These are phyloP conservation scores for Neotragus moschatus DNA, from an alignment of 2,113 vertebrate species.

Conservation along the genomic window DNA sequence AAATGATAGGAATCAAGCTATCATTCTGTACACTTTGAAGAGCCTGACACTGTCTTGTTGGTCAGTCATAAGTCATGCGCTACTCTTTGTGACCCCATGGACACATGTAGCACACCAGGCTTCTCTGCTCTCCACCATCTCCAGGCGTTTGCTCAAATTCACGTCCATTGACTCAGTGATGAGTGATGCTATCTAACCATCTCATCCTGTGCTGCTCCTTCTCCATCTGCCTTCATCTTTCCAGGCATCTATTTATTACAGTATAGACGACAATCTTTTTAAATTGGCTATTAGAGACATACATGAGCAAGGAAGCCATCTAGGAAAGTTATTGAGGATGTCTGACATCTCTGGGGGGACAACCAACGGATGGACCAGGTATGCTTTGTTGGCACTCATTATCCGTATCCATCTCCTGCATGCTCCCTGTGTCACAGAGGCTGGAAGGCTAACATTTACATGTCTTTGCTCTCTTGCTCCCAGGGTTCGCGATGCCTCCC, in stretches of 20 bases:
- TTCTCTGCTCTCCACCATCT: not conserved
- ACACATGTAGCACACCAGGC: not conserved
- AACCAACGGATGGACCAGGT: not conserved
- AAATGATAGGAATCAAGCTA: not conserved
- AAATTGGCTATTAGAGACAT: not conserved
- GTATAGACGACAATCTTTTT: not conserved
- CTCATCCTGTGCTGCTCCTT: not conserved
- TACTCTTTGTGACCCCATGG: not conserved
- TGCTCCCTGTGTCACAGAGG: accelerated
- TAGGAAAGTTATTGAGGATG: not conserved
- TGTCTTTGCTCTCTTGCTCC: not conserved
- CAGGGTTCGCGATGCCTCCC: not conserved
- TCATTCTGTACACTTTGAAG: not conserved
- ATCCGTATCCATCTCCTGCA: accelerated
- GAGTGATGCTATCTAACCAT: not conserved
- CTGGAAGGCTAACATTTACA: too few species aligned
- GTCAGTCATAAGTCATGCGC: not conserved
- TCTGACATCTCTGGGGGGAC: not conserved
- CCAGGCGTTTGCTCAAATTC: not conserved
- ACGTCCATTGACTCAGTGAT: not conserved
- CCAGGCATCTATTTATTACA: not conserved
- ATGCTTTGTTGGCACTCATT: too few species aligned
- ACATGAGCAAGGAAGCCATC: not conserved
- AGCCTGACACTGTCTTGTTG: not conserved
- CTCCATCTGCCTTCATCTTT: not conserved